Conservation (phyloP, 1,140 invertebrate species). For the Lethrus apterus region DNA sequence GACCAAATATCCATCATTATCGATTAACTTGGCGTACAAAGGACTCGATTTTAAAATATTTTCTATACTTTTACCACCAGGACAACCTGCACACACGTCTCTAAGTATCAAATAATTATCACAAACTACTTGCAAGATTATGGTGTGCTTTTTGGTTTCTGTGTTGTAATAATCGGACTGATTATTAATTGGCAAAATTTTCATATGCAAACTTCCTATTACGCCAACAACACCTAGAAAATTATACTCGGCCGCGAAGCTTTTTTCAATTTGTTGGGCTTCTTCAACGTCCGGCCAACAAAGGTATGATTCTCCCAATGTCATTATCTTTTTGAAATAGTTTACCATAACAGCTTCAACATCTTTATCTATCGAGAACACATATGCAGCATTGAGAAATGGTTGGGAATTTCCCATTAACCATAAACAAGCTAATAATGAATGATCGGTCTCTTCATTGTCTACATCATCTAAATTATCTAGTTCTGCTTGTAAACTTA, state of each 20-base stretch:
- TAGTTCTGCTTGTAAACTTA: constrained; percentile 17
- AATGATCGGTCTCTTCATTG: constrained; percentile 5
- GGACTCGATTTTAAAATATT: constrained; percentile 20
- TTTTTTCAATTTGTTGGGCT: constrained; percentile 11
- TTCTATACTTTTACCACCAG: constrained; percentile 18
- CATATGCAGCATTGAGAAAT: not conserved
- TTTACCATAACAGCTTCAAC: constrained; percentile 2
- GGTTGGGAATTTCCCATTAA: constrained; percentile 15
- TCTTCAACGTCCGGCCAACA: constrained; percentile 19
- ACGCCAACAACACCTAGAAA: constrained; percentile 24
- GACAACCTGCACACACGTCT: constrained; percentile 22
- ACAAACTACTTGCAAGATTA: constrained; percentile 25
- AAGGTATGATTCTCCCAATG: constrained; percentile 14
- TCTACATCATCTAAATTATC: constrained; percentile 4
- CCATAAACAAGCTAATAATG: constrained; percentile 16
- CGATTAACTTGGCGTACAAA: constrained; percentile 14
- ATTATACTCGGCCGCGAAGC: constrained; percentile 16
- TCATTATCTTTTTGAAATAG: constrained; percentile 16
- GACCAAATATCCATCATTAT: constrained; percentile 15
- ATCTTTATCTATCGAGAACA: constrained; percentile 9
- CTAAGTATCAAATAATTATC: constrained; percentile 21
- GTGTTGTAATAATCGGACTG: constrained; percentile 17
- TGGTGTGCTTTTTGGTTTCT: constrained; percentile 16
- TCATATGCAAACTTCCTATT: constrained; percentile 20
- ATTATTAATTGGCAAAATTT: constrained; percentile 4